Evolutionary conservation across 1,140 invertebrate genomes (phyloP), one percentile per base, ranked within the genome.

Genomic region (Diorhabda elongata): DNA sequence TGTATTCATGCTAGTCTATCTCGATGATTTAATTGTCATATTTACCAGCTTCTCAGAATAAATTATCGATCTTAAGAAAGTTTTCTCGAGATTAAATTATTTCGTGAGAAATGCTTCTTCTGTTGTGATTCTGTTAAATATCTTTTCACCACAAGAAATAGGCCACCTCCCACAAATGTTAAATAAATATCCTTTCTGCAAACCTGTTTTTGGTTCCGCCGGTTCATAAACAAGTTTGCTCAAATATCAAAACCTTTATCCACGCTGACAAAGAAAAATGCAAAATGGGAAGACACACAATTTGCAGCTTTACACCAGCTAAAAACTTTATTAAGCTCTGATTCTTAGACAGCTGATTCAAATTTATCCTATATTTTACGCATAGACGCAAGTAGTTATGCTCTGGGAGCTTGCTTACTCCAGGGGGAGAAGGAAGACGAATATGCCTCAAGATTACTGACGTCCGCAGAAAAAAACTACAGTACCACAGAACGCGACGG

Each of bases 401-500:
- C 79, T 5, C 44, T 82, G 1, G 80, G 80, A 6, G 80, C 80
- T 42, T 76, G 71, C 61, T 64, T 82, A 42, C 42, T 79, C 4
- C 69, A 80, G 81, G 80, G 77, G 73, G 81, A 71, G 66, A 74
- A 72, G 7, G 80, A 81, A 2, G 44, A 84, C 11, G 77, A 75
- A 8, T 84, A 82, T 73, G 78, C 77, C 6, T 80, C 62, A 43
- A 56, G 79, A 43, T 61, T 74, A 5, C 61, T 84, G 11, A 73
- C 61, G n/a, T 42, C 61, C 8, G 69, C 75, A 7, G 83, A 85
- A 41, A 67, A 47, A 44, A 81, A 81, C 45, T 83, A 81, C 57
- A 68, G 62, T 0, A 76, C 74, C 5, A 79, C 76, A 2, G 81
- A 84, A 57, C n/a, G 76, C 63, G 82, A 84, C 77, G 76, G 75